A percentile compares a stretch with the other conserved stretches of the same genome.
Evolutionary conservation across 2,113 vertebrate genomes (phyloP).

Genomic region (Sinosuthora webbiana): DNA sequence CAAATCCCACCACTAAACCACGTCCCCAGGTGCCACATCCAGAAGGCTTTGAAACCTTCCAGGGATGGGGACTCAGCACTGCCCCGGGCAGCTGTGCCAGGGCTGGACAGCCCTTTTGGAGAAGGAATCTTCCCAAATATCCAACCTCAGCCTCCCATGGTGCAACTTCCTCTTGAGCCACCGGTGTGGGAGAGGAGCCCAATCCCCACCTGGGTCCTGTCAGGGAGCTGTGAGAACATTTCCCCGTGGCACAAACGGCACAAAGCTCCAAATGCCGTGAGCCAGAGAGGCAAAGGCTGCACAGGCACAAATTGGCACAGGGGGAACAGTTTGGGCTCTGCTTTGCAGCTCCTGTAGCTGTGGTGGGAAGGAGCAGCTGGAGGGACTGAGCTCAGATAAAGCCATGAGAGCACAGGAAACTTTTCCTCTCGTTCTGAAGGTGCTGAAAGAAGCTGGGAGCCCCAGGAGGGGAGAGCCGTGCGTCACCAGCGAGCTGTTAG

Average conservation of each 20-base stretch:
- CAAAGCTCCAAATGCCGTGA: background rate
- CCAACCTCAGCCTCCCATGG: background rate
- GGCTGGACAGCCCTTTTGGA: background rate
- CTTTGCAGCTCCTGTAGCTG: background rate
- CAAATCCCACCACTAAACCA: background rate
- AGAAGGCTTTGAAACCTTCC: background rate
- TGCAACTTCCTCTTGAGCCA: background rate
- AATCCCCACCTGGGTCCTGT: accelerated
- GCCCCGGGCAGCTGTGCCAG: background rate
- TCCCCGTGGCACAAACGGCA: background rate
- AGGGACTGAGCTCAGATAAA: background rate
- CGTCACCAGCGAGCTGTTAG: background rate
- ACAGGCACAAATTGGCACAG: background rate
- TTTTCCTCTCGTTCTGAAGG: background rate
- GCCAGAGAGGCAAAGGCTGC: background rate
- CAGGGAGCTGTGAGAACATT: background rate
- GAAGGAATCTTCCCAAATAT: too few relatives aligned
- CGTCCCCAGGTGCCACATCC: background rate
- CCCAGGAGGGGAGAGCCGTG: background rate
- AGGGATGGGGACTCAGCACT: background rate
- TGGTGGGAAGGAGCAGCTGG: background rate
- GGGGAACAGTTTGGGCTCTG: background rate
- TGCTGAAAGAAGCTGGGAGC: background rate
- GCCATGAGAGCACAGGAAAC: background rate
- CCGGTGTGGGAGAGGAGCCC: accelerated